These are phyloP conservation scores for Cynopterus brachyotis DNA, from an alignment of 2,113 vertebrate species.

Conservation along the genomic window DNA sequence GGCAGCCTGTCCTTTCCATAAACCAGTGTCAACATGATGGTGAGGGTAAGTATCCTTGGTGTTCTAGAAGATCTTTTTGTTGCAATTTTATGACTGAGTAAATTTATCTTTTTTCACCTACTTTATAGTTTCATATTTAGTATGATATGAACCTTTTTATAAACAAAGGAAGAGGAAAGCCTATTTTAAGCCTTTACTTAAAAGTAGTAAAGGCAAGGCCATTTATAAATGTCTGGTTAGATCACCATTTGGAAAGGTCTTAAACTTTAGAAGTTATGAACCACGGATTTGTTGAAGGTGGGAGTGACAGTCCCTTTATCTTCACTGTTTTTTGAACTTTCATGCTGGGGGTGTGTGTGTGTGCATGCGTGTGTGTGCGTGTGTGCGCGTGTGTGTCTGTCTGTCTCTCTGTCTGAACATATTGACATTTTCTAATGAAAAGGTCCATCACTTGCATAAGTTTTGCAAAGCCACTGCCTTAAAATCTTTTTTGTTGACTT, in stretches of 20 bases:
- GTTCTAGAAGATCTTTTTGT: not conserved
- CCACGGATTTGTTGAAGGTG: not conserved
- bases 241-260: not conserved
- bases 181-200: not conserved
- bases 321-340: not conserved
- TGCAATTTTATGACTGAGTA: not conserved
- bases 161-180: not conserved
- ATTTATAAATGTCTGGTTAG: not conserved
- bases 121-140: not conserved
- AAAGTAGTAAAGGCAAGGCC: not conserved
- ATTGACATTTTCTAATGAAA: not conserved
- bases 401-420: not conserved
- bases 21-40: not conserved
- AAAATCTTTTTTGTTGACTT: not conserved
- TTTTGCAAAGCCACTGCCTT: not conserved
- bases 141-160: not conserved
- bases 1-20: not conserved
- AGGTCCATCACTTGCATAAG: not conserved
- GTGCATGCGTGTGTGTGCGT: not conserved
- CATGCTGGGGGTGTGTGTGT: not conserved
- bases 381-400: not conserved
- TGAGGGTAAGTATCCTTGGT: slow-evolving; percentile 17
- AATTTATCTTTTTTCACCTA: not conserved
- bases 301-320: not conserved
- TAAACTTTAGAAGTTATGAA: not conserved